phyloP scores from a whole-genome alignment of 92 coral and sea anemone species.

The Umimayanthus kanabou region DNA sequence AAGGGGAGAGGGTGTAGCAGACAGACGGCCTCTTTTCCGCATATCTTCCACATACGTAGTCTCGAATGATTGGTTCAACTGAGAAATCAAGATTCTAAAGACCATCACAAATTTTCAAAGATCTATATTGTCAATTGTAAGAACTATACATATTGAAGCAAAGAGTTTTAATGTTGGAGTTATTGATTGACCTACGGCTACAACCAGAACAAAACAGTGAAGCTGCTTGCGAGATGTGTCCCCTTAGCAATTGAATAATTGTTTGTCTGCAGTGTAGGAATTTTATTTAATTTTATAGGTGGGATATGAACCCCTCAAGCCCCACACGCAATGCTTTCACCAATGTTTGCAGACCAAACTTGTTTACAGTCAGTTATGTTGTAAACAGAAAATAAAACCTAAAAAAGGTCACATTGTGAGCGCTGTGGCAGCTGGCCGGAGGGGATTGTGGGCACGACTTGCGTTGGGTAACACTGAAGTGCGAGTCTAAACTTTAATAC shows the following conservation, averaged over 20 bases:
- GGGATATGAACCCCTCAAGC: too few species aligned
- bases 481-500: too few species aligned
- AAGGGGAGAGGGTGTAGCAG: background rate
- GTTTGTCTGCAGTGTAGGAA: too few species aligned
- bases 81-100: background rate
- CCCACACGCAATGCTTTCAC: background rate
- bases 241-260: too few species aligned
- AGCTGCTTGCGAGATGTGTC: too few species aligned
- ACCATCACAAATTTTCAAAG: background rate
- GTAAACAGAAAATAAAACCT: background rate
- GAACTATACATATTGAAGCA: background rate
- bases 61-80: background rate
- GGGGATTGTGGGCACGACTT: background rate
- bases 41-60: conserved; percentile 14
- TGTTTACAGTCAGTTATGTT: background rate
- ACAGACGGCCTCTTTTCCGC: background rate
- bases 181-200: too few species aligned
- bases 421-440: background rate
- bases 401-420: background rate
- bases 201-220: too few species aligned
- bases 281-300: too few species aligned
- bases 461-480: background rate
- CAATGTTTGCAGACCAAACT: background rate
- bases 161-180: too few species aligned
- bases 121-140: background rate